These are phyloP conservation scores for Morus bassanus DNA, from an alignment of 2,797 vertebrate genomes.

Conservation along the genomic window DNA sequence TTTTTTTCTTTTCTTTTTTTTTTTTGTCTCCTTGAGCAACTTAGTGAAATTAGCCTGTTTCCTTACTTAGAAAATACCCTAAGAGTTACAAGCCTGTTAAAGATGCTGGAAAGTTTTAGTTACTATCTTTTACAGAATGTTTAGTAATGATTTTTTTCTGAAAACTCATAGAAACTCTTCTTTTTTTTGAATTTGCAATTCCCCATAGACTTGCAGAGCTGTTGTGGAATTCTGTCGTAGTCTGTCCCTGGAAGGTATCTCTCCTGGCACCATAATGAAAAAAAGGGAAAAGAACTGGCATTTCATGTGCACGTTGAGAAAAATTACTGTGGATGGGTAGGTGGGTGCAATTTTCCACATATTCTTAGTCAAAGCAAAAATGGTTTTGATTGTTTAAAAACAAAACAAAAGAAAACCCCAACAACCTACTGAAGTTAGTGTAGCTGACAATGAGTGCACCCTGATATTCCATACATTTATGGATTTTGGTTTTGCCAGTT, in stretches of 20 bases:
- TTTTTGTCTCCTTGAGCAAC: not conserved
- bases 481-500: not conserved
- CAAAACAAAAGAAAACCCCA: not conserved
- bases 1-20: not conserved
- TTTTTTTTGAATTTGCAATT: not conserved
- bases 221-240: not conserved
- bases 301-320: not conserved
- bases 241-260: not conserved
- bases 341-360: not conserved
- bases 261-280: not conserved
- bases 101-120: not conserved
- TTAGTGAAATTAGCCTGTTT: not conserved
- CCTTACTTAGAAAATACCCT: not conserved
- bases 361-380: not conserved
- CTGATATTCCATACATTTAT: not conserved
- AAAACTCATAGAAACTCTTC: not conserved
- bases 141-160: not conserved
- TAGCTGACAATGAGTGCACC: not conserved
- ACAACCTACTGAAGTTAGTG: not conserved
- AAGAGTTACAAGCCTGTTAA: not conserved
- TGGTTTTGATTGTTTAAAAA: not conserved
- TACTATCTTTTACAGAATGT: not conserved
- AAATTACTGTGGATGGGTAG: not conserved
- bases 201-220: not conserved
- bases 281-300: not conserved